A percentile compares a stretch with the other conserved stretches of the same genome.
These are phyloP conservation scores for Phylloscopus trochilus DNA, from an alignment of 2,113 vertebrate species.

Conservation along the genomic window DNA sequence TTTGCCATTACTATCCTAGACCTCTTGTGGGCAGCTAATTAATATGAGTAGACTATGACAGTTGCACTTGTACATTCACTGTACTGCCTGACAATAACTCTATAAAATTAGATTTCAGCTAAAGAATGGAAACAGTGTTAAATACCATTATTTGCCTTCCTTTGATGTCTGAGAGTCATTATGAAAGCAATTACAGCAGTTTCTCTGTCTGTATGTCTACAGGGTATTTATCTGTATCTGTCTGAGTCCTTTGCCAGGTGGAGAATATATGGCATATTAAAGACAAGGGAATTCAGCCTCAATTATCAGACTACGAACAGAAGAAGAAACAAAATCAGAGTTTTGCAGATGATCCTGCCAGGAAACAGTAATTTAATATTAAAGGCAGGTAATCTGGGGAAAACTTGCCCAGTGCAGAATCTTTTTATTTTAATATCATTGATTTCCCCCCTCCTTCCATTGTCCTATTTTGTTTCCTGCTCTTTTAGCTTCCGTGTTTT, in stretches of 20 bases:
- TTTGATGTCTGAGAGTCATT: constrained; percentile 86
- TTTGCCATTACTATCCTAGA: constrained; percentile 75
- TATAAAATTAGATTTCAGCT: constrained; percentile 83
- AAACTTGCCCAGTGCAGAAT: constrained; percentile 31
- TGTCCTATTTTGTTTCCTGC: constrained; percentile 27
- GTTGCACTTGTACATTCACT: constrained; percentile 76
- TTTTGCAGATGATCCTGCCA: constrained; percentile 66
- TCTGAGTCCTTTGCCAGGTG: constrained; percentile 80
- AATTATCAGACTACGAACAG: constrained; percentile 73
- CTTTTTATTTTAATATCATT: constrained; percentile 56
- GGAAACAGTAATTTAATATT: constrained; percentile 71
- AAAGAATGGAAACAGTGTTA: constrained; percentile 86
- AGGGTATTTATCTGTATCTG: constrained; percentile 82
- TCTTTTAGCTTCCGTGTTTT: constrained; percentile 10
- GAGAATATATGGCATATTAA: constrained; percentile 79
- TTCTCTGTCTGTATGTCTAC: constrained; percentile 81
- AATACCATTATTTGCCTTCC: constrained; percentile 86
- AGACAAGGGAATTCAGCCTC: constrained; percentile 77
- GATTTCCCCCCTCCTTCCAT: background rate
- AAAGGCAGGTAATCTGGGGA: constrained; percentile 49
- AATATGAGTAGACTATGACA: constrained; percentile 82
- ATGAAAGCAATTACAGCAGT: constrained; percentile 85
- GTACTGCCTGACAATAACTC: constrained; percentile 79
- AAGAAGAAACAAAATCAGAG: constrained; percentile 71
- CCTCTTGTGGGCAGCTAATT: constrained; percentile 84